A percentile compares a stretch with the other conserved stretches of the same genome.
Evolutionary conservation across 2,888 invertebrate genomes (phyloP).

Genomic region (Aphidoletes aphidimyza): DNA sequence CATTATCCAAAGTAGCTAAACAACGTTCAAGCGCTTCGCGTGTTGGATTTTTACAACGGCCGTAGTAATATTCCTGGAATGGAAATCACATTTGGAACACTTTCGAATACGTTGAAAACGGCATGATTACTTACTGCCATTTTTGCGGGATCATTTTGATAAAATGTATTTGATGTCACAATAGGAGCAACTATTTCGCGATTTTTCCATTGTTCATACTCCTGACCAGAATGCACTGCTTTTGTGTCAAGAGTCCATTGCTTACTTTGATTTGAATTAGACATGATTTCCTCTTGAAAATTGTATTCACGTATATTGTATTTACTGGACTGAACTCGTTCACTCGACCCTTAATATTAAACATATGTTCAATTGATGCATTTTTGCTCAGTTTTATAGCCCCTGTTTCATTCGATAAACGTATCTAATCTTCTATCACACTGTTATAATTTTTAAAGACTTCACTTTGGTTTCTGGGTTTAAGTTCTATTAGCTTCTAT

Average conservation of each 20-base stretch:
- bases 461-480: no score
- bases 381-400: no score
- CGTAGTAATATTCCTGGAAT: constrained; percentile 86
- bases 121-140: neutral
- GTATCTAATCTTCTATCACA: no score
- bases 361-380: no score
- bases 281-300: no score
- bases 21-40: constrained; percentile 88
- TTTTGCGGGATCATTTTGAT: constrained; percentile 86
- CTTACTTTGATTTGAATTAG: no score
- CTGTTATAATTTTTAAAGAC: no score
- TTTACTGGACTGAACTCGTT: no score
- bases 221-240: constrained; percentile 92
- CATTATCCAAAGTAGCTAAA: constrained; percentile 89
- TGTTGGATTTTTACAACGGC: constrained; percentile 94
- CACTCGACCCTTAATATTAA: no score
- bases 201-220: constrained; percentile 89
- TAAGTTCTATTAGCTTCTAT: no score
- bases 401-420: no score
- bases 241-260: constrained; percentile 90
- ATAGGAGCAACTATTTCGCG: constrained; percentile 90
- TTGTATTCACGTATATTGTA: no score
- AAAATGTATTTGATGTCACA: constrained; percentile 90
- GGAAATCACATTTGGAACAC: neutral
- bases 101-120: neutral